Evolutionary conservation across 2,113 vertebrate genomes (phyloP).

Genomic region (Cisticola juncidis): DNA sequence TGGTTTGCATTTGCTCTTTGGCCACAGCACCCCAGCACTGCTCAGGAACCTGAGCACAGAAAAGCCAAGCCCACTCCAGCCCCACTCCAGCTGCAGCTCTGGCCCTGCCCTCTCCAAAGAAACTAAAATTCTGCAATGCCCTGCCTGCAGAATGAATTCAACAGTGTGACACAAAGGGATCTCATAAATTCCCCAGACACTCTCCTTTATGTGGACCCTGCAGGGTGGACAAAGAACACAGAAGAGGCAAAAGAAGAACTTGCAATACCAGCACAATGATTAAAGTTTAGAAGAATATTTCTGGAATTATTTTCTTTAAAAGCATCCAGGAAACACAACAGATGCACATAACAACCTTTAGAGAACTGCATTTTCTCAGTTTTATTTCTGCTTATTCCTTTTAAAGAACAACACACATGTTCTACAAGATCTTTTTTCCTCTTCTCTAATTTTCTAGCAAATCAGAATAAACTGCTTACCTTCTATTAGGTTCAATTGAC

Average conservation of each 20-base stretch:
- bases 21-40: neutral
- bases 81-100: neutral
- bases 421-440: neutral
- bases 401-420: neutral
- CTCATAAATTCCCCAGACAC: neutral
- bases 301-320: neutral
- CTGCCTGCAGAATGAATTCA: neutral
- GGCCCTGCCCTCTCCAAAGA: neutral
- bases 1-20: neutral
- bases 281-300: neutral
- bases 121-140: neutral
- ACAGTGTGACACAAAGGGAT: too few relatives aligned
- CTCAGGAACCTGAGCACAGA: neutral
- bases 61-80: neutral
- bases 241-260: neutral
- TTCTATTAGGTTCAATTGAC: neutral
- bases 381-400: neutral
- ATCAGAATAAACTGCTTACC: slow-evolving; percentile 13
- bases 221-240: neutral
- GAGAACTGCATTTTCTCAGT: neutral
- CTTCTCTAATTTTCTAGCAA: neutral
- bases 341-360: neutral
- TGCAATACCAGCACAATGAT: neutral
- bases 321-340: neutral
- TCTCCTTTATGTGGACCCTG: neutral